These are phyloP conservation scores for Corythaeola cristata DNA, from an alignment of 2,113 vertebrate genomes.

Conservation along the genomic window DNA sequence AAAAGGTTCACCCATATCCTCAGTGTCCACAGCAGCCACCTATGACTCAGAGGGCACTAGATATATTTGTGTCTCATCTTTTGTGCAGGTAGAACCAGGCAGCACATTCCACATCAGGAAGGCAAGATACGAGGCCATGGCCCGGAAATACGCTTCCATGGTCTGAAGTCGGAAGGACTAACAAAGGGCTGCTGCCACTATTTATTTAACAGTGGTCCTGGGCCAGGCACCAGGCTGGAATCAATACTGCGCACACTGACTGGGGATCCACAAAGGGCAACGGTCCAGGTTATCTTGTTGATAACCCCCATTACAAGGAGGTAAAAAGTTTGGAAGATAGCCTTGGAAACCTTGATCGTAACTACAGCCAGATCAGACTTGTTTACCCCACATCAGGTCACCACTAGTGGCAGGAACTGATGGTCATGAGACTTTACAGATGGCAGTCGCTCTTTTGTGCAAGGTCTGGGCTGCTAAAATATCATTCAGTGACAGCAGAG, in stretches of 20 bases:
- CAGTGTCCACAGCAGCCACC: not conserved
- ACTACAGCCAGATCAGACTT: not conserved
- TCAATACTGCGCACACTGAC: not conserved
- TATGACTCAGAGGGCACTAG: not conserved
- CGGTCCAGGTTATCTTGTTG: not conserved
- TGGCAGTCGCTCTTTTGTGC: not conserved
- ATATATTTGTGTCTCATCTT: not conserved
- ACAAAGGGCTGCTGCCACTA: not conserved
- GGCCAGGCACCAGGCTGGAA: not conserved
- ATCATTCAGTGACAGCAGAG: not conserved
- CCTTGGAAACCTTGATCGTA: not conserved
- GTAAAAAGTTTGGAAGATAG: not conserved
- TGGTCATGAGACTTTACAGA: not conserved
- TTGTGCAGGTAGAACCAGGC: not conserved
- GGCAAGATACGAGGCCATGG: not conserved
- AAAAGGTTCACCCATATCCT: not conserved
- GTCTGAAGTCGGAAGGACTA: not conserved
- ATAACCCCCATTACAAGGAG: not conserved
- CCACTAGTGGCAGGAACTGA: not conserved
- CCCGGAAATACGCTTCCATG: not conserved
- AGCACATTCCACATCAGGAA: not conserved
- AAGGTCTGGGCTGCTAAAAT: not conserved
- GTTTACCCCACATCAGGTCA: not conserved
- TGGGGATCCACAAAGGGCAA: not conserved
- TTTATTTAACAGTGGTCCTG: rapidly evolving